Evolutionary conservation across 2,113 vertebrate species (phyloP), one percentile per base, ranked within the genome.

Genomic region (Amphilophus citrinellus): DNA sequence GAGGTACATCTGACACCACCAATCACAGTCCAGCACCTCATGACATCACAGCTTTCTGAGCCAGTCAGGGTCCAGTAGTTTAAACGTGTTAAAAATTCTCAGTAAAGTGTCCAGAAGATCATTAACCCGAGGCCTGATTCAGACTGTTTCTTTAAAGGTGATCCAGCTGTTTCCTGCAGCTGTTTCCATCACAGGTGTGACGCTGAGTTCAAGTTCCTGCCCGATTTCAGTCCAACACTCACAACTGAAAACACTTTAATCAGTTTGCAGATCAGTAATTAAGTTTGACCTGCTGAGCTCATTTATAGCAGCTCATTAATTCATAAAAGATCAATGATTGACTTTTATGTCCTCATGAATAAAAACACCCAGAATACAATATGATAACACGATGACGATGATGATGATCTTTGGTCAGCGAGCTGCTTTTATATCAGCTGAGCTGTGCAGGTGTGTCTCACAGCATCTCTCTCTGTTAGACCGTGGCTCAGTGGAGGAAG

Each of bases 401-500:
- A n/a, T 57, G 14, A 2, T 50, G 47, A 50, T 50, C 47, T 50
- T 15, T 17, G 47, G 47, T 50, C 47, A 50, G 15, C 15, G 47
- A 17, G 47, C 47, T 50, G 47, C 14, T 15, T 7, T 50, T 15
- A 10, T 3, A n/a, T 57, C 17, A 73, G 1, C 44, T 22, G 62
- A 65, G 10, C 35, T 6, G 2, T 53, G 10, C 44, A 73, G 66
- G 44, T 73, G 15, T 53, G 44, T 73, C 17, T 53, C 68, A 73
- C 17, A n/a, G 30, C 14, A 2, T 57, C 32, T 65, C 50, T 65
- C 59, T 65, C 8, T 50, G 14, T 5, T 87, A 99, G 98, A 99
- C 97, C 0, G 98, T 99, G 79, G 96, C 98, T 39, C 98, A 99
- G 92, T 99, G 98, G 98, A 96, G 98, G 79, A 99, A 99, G 81